These are phyloP conservation scores for Plebejus melissa DNA, from an alignment of 2,888 invertebrate genomes.

Conservation along the genomic window DNA sequence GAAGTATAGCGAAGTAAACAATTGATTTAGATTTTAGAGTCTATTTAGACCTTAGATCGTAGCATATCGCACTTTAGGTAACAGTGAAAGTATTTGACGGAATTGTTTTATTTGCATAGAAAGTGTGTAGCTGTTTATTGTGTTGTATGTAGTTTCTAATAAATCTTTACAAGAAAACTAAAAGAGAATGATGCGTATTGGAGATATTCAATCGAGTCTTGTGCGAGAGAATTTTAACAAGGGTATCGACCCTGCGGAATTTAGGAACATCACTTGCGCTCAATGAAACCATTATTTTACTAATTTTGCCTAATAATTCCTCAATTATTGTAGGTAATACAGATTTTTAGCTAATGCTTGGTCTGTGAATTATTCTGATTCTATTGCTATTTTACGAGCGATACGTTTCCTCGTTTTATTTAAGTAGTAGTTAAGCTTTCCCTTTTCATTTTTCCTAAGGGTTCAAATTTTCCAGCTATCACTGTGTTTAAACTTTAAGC, in stretches of 20 bases:
- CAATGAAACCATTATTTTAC: background rate
- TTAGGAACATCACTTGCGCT: background rate
- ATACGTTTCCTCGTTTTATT: no score
- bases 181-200: background rate
- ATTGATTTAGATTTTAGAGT: background rate
- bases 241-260: background rate
- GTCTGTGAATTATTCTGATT: no score
- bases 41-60: background rate
- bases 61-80: conserved; percentile 6
- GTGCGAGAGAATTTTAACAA: conserved; percentile 6
- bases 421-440: background rate
- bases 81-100: conserved; percentile 22
- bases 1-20: background rate
- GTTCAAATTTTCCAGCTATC: background rate
- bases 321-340: no score
- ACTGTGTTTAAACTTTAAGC: background rate
- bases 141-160: background rate
- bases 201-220: background rate
- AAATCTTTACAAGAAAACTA: background rate
- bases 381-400: no score
- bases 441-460: background rate
- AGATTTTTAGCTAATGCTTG: no score
- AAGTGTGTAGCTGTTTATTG: conserved; percentile 14
- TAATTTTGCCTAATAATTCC: background rate
- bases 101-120: conserved; percentile 25